These are phyloP conservation scores for Conistra vaccinii DNA, from an alignment of 2,888 invertebrate genomes.

Conservation along the genomic window DNA sequence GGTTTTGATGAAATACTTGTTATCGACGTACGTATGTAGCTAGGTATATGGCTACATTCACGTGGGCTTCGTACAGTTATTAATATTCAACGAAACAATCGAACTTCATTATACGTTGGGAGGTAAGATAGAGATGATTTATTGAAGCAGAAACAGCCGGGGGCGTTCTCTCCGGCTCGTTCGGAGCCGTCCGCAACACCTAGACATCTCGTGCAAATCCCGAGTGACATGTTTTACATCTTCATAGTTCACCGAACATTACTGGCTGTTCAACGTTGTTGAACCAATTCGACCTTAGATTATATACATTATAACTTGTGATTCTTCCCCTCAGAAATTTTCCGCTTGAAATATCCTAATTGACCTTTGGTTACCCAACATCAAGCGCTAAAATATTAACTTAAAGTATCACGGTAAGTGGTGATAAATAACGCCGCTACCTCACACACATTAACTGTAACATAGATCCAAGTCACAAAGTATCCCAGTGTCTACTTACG, in stretches of 20 bases:
- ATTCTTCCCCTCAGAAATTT: constrained; percentile 43
- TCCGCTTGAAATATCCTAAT: constrained; percentile 46
- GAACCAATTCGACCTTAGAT: constrained; percentile 62
- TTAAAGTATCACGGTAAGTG: constrained; percentile 44
- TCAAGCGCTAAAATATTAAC: constrained; percentile 46
- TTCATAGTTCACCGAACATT: constrained; percentile 67
- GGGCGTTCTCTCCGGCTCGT: constrained; percentile 46
- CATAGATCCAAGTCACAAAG: constrained; percentile 50
- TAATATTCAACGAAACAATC: constrained; percentile 65
- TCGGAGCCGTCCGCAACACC: constrained; percentile 57
- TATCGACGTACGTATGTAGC: background rate
- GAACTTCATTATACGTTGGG: constrained; percentile 57
- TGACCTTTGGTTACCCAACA: constrained; percentile 27
- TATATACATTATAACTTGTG: constrained; percentile 66
- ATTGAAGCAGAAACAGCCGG: constrained; percentile 63
- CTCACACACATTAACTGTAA: constrained; percentile 52
- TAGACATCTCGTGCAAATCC: constrained; percentile 72
- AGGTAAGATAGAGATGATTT: constrained; percentile 56
- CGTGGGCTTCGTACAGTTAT: constrained; percentile 32
- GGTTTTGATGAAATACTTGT: constrained; percentile 9
- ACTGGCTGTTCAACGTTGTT: constrained; percentile 69
- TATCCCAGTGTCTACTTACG: constrained; percentile 58
- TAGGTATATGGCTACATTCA: constrained; percentile 17
- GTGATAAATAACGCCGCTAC: constrained; percentile 47
- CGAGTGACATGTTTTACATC: constrained; percentile 70